Evolutionary conservation across 1,140 invertebrate genomes (phyloP).

Genomic region (Drosophila tsacasi): DNA sequence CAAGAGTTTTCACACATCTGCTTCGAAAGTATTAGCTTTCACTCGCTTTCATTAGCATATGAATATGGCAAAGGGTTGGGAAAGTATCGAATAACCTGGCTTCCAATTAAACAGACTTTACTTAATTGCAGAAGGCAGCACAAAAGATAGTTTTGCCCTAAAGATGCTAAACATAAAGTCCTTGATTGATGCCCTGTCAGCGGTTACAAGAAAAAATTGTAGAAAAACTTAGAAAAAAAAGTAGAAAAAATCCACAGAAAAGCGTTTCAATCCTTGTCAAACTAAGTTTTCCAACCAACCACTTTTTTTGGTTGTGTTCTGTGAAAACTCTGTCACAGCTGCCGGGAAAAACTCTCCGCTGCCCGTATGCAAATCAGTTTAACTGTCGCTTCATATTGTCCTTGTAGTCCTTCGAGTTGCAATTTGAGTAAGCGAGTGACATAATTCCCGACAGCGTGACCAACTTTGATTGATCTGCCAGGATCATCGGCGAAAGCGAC

Average conservation of each 20-base stretch:
- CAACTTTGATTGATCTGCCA: conserved; percentile 84
- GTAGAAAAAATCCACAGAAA: conserved; percentile 17
- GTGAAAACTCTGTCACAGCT: conserved; percentile 47
- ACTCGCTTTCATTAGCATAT: conserved; percentile 41
- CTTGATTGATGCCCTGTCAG: conserved; percentile 73
- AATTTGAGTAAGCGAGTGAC: conserved; percentile 84
- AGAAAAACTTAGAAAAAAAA: conserved; percentile 8
- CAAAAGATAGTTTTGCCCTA: conserved; percentile 41
- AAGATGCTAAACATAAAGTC: conserved; percentile 71
- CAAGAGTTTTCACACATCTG: conserved; percentile 16
- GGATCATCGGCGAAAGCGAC: conserved; percentile 65
- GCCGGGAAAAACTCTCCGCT: conserved; percentile 41
- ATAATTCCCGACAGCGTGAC: conserved; percentile 84
- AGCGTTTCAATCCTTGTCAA: conserved; percentile 35
- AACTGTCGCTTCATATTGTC: conserved; percentile 45
- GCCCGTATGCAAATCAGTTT: conserved; percentile 70
- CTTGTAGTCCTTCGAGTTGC: conserved; percentile 40
- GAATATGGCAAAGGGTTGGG: conserved; percentile 26
- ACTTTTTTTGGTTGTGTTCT: conserved; percentile 13
- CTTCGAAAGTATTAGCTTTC: conserved; percentile 33
- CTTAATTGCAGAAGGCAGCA: conserved; percentile 48
- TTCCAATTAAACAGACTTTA: conserved; percentile 61
- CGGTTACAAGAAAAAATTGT: conserved; percentile 1
- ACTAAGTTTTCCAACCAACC: conserved; percentile 59
- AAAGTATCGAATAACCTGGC: conserved; percentile 64